Evolutionary conservation across 2,113 vertebrate species (phyloP).

Genomic region (Seriola aureovittata): DNA sequence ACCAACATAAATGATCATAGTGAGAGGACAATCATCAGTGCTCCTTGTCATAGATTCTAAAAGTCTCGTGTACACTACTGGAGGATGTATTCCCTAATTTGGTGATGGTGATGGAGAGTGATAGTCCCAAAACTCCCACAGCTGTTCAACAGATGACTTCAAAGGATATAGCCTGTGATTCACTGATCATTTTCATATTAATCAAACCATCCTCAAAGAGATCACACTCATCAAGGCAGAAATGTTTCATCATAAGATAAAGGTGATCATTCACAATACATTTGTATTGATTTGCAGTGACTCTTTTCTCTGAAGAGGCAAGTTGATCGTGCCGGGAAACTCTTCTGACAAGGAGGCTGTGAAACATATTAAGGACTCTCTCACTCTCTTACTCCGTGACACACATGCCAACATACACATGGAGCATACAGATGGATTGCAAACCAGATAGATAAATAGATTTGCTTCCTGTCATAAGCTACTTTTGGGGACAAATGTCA

Average conservation of each 20-base stretch:
- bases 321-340: background rate
- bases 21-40: background rate
- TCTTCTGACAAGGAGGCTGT: background rate
- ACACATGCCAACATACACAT: background rate
- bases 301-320: background rate
- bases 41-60: too few species aligned
- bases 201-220: background rate
- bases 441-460: constrained; percentile 15
- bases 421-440: constrained; percentile 4
- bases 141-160: background rate
- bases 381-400: background rate
- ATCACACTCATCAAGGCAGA: background rate
- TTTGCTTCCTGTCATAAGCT: too few species aligned
- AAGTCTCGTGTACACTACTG: background rate
- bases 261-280: background rate
- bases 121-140: background rate
- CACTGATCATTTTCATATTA: background rate
- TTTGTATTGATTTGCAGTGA: background rate
- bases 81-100: background rate
- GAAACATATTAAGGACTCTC: background rate
- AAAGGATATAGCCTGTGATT: background rate
- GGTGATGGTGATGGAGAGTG: background rate
- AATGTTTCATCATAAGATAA: background rate
- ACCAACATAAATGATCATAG: background rate
- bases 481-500: too few species aligned